These are phyloP conservation scores for Daboia siamensis DNA, from an alignment of 2,113 vertebrate species.

Conservation along the genomic window DNA sequence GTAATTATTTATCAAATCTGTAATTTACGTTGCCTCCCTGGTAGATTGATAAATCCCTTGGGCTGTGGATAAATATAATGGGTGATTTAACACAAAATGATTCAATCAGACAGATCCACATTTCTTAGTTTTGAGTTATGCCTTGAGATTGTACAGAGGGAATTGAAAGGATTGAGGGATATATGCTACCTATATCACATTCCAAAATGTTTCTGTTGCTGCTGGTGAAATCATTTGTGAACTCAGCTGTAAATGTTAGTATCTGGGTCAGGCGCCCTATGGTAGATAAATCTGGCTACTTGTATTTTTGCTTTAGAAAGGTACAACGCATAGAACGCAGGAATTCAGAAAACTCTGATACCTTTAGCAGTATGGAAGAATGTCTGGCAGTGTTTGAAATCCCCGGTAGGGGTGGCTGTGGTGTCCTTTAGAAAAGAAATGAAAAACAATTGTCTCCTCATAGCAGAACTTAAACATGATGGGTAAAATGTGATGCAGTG, in stretches of 20 bases:
- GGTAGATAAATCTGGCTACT: neutral
- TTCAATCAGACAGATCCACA: neutral
- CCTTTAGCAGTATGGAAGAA: neutral
- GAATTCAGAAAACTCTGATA: neutral
- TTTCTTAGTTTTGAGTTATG: neutral
- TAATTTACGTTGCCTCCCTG: neutral
- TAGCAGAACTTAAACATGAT: neutral
- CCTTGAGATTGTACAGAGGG: neutral
- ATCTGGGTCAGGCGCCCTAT: neutral
- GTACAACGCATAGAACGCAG: neutral
- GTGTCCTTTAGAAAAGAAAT: neutral
- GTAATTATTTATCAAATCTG: neutral
- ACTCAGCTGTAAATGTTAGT: neutral
- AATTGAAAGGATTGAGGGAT: neutral
- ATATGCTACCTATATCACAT: neutral
- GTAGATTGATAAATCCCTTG: neutral
- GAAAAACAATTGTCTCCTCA: neutral
- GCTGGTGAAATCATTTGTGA: constrained; percentile 2
- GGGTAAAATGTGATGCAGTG: neutral
- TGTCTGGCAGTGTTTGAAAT: neutral
- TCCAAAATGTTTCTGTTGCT: neutral
- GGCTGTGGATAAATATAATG: neutral
- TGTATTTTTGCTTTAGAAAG: constrained; percentile 1
- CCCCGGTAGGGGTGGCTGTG: neutral
- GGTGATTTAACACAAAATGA: neutral